Evolutionary conservation across 2,797 vertebrate species (phyloP).

Genomic region (Heterohyrax brucei): DNA sequence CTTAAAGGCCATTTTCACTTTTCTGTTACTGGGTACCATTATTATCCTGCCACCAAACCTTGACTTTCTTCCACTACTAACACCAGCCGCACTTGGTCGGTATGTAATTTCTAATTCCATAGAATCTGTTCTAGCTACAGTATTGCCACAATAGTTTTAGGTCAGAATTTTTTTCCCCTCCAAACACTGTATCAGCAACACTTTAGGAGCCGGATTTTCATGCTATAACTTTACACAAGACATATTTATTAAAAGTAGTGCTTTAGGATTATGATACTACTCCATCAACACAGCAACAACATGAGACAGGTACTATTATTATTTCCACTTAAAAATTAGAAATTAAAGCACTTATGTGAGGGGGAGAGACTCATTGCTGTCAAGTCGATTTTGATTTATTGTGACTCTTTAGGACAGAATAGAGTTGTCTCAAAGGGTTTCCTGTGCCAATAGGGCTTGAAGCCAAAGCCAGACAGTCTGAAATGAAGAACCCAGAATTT

Average conservation of each 20-base stretch:
- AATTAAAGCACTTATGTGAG: neutral
- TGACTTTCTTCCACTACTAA: neutral
- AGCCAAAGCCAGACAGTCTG: neutral
- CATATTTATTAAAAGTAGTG: neutral
- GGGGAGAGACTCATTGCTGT: no score
- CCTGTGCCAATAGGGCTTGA: neutral
- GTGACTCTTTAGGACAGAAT: no score
- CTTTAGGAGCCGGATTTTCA: conserved; percentile 7
- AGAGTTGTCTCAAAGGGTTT: no score
- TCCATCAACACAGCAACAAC: neutral
- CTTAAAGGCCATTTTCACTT: neutral
- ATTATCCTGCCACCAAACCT: neutral
- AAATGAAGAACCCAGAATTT: neutral
- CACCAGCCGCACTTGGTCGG: neutral
- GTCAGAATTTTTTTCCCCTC: neutral
- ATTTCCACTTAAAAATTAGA: conserved; percentile 17
- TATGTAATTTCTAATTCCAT: neutral
- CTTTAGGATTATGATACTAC: neutral
- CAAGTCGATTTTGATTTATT: no score
- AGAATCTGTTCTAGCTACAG: neutral
- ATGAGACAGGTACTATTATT: neutral
- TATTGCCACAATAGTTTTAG: neutral
- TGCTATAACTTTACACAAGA: neutral
- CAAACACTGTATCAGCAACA: neutral
- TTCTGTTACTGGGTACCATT: neutral